Evolutionary conservation across 2,797 vertebrate species (phyloP).

Genomic region (Lacerta agilis): DNA sequence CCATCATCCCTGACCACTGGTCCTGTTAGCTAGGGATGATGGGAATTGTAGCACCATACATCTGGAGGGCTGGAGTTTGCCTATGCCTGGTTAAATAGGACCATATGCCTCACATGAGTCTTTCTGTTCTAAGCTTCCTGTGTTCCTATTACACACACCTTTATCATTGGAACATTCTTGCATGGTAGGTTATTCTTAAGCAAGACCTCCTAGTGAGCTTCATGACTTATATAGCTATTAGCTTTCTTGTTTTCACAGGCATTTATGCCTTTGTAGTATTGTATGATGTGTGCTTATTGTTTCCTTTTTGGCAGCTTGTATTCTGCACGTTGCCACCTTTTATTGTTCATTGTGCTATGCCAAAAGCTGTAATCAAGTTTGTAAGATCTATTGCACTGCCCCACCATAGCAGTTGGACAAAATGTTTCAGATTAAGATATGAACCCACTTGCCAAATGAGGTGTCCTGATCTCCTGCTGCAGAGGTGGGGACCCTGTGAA

Average conservation of each 20-base stretch:
- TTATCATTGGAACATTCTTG: not conserved
- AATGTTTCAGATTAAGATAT: not conserved
- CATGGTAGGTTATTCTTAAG: not conserved
- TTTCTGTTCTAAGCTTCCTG: not conserved
- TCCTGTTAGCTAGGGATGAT: too few species aligned
- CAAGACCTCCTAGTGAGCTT: not conserved
- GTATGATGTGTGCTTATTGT: not conserved
- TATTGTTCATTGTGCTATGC: not conserved
- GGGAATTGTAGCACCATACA: too few species aligned
- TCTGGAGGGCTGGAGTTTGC: too few species aligned
- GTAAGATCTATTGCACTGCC: not conserved
- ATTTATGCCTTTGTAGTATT: not conserved
- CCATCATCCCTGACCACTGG: too few species aligned
- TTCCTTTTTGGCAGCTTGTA: not conserved
- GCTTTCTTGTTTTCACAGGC: not conserved
- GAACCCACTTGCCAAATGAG: not conserved
- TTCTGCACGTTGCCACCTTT: not conserved
- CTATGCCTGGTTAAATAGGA: not conserved
- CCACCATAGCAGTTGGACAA: not conserved
- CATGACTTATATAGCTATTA: not conserved
- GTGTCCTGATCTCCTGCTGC: too few species aligned
- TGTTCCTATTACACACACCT: too few species aligned
- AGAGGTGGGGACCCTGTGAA: not conserved
- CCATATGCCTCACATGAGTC: not conserved
- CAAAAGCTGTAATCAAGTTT: not conserved